Evolutionary conservation across 92 coral and sea anemone species (phyloP), one percentile per base, ranked within the genome.

Genomic region (Parazoanthus swiftii): DNA sequence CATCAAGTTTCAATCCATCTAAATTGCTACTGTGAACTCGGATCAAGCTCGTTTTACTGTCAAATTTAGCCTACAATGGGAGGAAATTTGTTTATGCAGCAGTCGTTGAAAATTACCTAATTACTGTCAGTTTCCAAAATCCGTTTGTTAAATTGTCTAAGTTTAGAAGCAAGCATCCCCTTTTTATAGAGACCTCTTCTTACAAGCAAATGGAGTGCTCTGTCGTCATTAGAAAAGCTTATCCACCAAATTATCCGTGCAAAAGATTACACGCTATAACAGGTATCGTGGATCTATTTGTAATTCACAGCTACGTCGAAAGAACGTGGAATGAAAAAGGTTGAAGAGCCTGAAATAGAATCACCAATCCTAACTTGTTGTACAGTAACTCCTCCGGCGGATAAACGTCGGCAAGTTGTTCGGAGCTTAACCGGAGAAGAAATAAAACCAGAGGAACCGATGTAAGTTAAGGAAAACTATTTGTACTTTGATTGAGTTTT

Each of bases 371-470:
- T 72, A 46, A 79, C 70, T 38, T n/a, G 15, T 72, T 15, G 37
- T 72, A 20, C 46, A 84, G 87, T 20, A 33, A 71, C 87, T 26
- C 78, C 79, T 0, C 44, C 87, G 48, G 65, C 48, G 16, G 67
- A 15, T 43, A 72, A 37, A 1, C 66, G 44, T 43, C 42, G 44
- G 14, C 67, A 84, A 25, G 77, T 50, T 72, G 46, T 37, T 48
- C 59, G 18, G 25, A 72, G 35, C 48, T 44, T 84, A 6, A 70
- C 87, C 8, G 65, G 9, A 84, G 7, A 71, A 21, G 79, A 82
- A 89, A 11, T 83, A 5, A 71, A 83, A 39, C 82, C 75, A 74
- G 75, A 51, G 73, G 67, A 82, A 74, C 29, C 84, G 38, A 79
- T 54, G 91, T 89, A 82, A 63, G 70, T 63, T 63, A 38, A 54